Percentiles rank a stretch among this genome's conserved stretches.
phyloP scores from a whole-genome alignment of 2,113 vertebrate species.

The Zosterops japonicus region DNA sequence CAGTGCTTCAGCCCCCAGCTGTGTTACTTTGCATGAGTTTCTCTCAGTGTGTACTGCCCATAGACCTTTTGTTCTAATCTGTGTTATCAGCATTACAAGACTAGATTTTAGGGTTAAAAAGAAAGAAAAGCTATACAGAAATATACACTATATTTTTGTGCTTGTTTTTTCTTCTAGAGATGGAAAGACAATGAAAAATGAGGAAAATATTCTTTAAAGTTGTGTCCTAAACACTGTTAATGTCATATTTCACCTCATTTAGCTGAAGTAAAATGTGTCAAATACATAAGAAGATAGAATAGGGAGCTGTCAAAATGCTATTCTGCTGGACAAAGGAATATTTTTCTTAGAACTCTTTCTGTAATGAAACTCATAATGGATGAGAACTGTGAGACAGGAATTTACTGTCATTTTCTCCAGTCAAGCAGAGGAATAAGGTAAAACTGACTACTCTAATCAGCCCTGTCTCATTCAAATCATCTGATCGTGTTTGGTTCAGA shows the following conservation, averaged over 20 bases:
- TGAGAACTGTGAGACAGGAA: background rate
- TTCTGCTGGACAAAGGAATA: background rate
- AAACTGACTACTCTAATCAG: background rate
- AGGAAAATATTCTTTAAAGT: background rate
- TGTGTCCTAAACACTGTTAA: background rate
- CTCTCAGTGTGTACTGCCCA: background rate
- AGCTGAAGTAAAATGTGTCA: background rate
- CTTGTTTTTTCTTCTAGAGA: background rate
- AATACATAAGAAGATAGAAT: background rate
- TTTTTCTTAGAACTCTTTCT: background rate
- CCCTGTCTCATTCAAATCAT: background rate
- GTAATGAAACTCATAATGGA: background rate
- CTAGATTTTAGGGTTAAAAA: background rate
- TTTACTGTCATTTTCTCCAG: background rate
- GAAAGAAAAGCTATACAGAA: background rate
- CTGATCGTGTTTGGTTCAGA: background rate
- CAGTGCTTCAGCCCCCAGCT: background rate
- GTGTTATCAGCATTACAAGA: background rate
- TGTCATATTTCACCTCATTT: background rate
- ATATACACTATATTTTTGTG: background rate
- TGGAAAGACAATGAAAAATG: background rate
- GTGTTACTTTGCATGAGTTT: background rate
- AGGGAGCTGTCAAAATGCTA: background rate
- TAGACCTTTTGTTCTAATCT: background rate
- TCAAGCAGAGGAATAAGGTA: background rate